A percentile compares a stretch with the other conserved stretches of the same genome.
Evolutionary conservation across 2,797 vertebrate genomes (phyloP).

Genomic region (Dryobates pubescens): DNA sequence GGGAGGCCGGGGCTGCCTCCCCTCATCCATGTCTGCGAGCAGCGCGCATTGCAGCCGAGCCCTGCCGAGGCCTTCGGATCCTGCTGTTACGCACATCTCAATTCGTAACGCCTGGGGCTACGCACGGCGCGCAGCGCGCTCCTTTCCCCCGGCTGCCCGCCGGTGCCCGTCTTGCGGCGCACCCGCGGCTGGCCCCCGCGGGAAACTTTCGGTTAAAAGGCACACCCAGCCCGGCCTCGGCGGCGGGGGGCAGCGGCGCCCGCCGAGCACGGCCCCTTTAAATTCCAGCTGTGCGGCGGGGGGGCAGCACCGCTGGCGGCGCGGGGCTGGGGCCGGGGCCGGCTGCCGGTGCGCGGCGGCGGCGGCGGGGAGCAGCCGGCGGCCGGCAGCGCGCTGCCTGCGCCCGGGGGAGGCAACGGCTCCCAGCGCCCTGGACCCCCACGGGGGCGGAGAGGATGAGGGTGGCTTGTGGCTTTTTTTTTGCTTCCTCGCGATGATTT

Average conservation of each 20-base stretch:
- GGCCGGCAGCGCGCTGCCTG: not conserved
- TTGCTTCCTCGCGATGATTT: slow-evolving; percentile 58
- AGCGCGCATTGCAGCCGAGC: not conserved
- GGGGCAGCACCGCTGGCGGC: slow-evolving; percentile 74
- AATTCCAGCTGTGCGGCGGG: slow-evolving; percentile 77
- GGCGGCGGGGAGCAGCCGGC: not conserved
- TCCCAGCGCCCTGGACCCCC: not conserved
- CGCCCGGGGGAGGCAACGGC: not conserved
- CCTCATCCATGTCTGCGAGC: not conserved
- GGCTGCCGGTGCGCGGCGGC: slow-evolving; percentile 64
- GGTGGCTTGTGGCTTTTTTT: not conserved
- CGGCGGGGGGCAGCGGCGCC: not conserved
- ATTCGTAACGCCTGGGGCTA: not conserved
- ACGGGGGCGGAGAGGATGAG: slow-evolving; percentile 31
- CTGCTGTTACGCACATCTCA: not conserved
- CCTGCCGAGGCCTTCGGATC: slow-evolving; percentile 24
- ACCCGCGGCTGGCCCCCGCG: not conserved
- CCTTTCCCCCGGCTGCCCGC: not conserved
- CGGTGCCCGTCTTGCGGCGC: not conserved
- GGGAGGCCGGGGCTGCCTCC: not conserved
- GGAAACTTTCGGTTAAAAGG: slow-evolving; percentile 60
- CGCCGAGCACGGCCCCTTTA: slow-evolving; percentile 75
- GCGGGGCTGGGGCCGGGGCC: slow-evolving; percentile 42
- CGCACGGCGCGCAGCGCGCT: accelerated
- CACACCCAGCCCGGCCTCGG: not conserved